phyloP scores from a whole-genome alignment of 2,113 vertebrate genomes.

The Pluvianellus socialis region DNA sequence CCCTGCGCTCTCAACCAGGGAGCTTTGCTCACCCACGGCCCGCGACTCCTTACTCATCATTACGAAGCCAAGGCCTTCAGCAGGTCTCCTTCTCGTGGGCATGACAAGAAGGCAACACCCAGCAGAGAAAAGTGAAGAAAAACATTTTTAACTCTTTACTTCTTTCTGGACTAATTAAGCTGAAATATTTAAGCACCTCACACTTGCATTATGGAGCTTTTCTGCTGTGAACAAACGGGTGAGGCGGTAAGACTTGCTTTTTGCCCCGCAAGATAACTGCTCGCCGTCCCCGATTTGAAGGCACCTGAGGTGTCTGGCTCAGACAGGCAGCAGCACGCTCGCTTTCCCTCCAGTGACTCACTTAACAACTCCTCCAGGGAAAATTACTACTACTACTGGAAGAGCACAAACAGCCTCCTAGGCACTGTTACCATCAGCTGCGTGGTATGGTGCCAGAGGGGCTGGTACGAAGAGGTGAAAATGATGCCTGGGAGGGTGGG shows the following conservation, averaged over 20 bases:
- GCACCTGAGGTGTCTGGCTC: neutral
- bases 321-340: neutral
- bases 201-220: neutral
- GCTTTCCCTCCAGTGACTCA: neutral
- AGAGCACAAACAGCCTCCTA: neutral
- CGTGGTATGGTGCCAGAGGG: neutral
- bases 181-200: neutral
- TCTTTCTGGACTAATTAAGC: neutral
- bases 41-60: neutral
- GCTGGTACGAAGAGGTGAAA: neutral
- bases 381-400: neutral
- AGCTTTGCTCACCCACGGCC: neutral
- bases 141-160: neutral
- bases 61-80: neutral
- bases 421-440: neutral
- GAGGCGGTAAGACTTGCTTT: neutral
- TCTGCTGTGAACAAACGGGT: neutral
- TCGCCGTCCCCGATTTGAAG: neutral
- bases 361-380: neutral
- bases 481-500: neutral
- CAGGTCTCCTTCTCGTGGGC: neutral
- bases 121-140: neutral
- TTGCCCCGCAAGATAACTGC: neutral
- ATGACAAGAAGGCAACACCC: neutral
- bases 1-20: neutral